A percentile compares a stretch with the other conserved stretches of the same genome.
phyloP scores from a whole-genome alignment of 2,888 invertebrate genomes.

The Trichogramma evanescens region DNA sequence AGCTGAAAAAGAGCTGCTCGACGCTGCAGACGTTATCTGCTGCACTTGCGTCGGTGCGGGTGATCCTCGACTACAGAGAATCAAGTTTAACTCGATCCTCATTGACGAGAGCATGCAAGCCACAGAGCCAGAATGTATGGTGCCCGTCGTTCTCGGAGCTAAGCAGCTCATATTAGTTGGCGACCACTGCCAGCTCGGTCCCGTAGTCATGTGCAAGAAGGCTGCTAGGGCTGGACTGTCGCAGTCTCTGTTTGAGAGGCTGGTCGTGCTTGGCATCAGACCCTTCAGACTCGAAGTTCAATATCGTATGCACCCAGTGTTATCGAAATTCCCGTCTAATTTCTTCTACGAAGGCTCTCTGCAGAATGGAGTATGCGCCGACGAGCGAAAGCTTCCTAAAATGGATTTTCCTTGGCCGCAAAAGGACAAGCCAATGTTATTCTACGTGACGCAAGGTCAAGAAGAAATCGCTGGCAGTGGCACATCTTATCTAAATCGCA shows the following conservation, averaged over 20 bases:
- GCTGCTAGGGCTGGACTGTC: conserved; percentile 94
- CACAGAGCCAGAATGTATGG: conserved; percentile 97
- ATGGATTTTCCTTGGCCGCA: conserved; percentile 98
- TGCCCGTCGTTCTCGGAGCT: conserved; percentile 95
- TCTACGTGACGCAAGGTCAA: conserved; percentile 95
- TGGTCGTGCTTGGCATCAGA: conserved; percentile 93
- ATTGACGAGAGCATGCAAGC: conserved; percentile 97
- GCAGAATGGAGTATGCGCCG: conserved; percentile 97
- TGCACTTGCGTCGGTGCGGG: conserved; percentile 99
- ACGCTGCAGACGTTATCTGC: conserved; percentile 97
- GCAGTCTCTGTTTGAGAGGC: conserved; percentile 92
- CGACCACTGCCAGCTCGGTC: conserved; percentile 97
- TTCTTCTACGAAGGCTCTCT: conserved; percentile 99
- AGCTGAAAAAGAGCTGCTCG: conserved; percentile 82
- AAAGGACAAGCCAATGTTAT: conserved; percentile 95
- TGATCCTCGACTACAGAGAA: conserved; percentile 83
- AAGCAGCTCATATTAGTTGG: conserved; percentile 95
- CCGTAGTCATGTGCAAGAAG: conserved; percentile 99
- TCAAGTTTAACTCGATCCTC: conserved; percentile 92
- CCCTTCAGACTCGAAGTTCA: conserved; percentile 96
- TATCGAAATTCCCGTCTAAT: conserved; percentile 92
- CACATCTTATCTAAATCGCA: conserved; percentile 95
- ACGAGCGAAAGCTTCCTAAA: conserved; percentile 80
- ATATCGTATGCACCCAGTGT: conserved; percentile 98
- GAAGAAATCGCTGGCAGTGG: conserved; percentile 99